Conservation (phyloP, 1,140 invertebrate genomes). For the Nymphalis io region DNA sequence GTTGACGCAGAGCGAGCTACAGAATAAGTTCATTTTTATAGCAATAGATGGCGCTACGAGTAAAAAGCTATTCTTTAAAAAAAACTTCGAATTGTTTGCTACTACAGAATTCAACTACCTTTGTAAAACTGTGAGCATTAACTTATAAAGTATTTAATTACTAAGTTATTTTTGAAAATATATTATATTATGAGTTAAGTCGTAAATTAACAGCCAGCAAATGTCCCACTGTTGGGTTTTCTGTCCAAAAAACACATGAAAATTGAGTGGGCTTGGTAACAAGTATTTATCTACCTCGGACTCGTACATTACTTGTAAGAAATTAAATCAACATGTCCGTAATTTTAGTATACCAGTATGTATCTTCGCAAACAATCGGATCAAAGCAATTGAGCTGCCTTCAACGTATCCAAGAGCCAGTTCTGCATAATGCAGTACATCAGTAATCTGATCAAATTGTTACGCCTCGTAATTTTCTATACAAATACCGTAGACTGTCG, state of each 20-base stretch:
- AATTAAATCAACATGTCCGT: no score
- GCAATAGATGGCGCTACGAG: neutral
- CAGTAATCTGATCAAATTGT: conserved; percentile 1
- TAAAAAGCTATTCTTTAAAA: neutral
- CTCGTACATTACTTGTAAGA: no score
- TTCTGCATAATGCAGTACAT: neutral
- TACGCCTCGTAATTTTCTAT: neutral
- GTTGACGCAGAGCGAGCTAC: neutral
- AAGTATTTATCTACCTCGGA: no score
- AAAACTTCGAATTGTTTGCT: neutral
- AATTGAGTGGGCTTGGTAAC: no score
- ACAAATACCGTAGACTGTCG: neutral
- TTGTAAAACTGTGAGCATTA: neutral
- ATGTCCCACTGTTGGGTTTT: no score
- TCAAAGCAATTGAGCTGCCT: neutral
- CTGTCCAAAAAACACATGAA: no score
- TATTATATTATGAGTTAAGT: no score
- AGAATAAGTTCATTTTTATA: neutral
- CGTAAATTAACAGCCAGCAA: no score
- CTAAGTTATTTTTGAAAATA: no score
- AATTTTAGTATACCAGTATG: neutral
- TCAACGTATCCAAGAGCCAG: neutral
- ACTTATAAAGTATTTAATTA: no score
- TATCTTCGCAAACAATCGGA: neutral
- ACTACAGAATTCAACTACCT: neutral